Evolutionary conservation across 1,140 invertebrate species (phyloP).

Genomic region (Hormaphis cornu): DNA sequence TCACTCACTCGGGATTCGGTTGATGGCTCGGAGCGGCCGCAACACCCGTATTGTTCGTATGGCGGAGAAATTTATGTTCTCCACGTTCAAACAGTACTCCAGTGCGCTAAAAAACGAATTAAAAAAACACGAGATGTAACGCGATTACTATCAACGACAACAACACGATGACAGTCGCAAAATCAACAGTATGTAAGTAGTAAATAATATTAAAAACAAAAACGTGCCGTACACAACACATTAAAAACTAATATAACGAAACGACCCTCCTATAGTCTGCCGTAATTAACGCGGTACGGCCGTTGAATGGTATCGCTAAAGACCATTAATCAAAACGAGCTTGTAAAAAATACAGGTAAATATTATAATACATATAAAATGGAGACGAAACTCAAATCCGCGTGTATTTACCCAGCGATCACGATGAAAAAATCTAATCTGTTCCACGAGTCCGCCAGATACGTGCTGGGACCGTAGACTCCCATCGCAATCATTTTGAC

Average conservation of each 20-base stretch:
- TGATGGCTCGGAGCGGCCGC: slow-evolving; percentile 91
- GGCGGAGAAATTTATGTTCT: slow-evolving; percentile 96
- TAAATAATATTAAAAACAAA: neutral
- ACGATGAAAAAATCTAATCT: slow-evolving; percentile 98
- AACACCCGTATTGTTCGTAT: slow-evolving; percentile 95
- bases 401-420: slow-evolving; percentile 86
- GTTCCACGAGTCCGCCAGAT: slow-evolving; percentile 97
- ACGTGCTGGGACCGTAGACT: slow-evolving; percentile 86
- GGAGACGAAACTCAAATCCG: too few species aligned
- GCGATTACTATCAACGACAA: too few species aligned
- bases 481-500: slow-evolving; percentile 99
- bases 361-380: neutral
- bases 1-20: slow-evolving; percentile 97
- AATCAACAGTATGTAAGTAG: too few species aligned
- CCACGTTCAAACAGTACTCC: slow-evolving; percentile 90
- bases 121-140: neutral
- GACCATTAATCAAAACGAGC: neutral
- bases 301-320: too few species aligned
- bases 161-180: too few species aligned
- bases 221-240: neutral
- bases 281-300: neutral
- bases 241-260: too few species aligned
- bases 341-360: neutral
- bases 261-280: too few species aligned
- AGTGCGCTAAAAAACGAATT: slow-evolving; percentile 59